phyloP scores from a whole-genome alignment of 2,888 invertebrate genomes.

The Heliconius erato region DNA sequence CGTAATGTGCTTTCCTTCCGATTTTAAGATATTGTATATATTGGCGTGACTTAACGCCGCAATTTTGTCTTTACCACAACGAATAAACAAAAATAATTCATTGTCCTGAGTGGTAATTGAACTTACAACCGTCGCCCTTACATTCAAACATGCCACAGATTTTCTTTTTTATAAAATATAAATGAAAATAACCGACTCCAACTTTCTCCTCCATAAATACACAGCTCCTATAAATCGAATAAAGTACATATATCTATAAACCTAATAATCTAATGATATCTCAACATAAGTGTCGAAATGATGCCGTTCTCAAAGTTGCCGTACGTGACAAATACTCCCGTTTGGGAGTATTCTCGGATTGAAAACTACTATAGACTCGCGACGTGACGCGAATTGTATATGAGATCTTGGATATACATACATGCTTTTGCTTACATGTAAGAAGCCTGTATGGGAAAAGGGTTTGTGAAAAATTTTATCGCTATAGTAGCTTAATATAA shows the following conservation, averaged over 20 bases:
- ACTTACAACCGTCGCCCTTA: neutral
- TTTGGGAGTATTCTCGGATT: constrained; percentile 77
- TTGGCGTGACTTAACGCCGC: too few relatives aligned
- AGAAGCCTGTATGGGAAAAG: constrained; percentile 10
- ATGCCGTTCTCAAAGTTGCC: constrained; percentile 80
- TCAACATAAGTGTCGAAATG: constrained; percentile 64
- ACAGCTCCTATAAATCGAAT: neutral
- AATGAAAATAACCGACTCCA: neutral
- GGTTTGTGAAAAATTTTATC: neutral
- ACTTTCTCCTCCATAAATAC: neutral
- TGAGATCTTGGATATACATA: constrained; percentile 51
- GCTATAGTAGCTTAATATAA: neutral
- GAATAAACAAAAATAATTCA: too few relatives aligned
- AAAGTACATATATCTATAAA: constrained; percentile 12
- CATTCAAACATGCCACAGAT: neutral
- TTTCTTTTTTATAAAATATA: neutral
- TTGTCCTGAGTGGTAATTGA: neutral
- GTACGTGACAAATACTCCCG: constrained; percentile 85
- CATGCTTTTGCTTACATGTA: constrained; percentile 23
- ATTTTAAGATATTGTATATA: too few relatives aligned
- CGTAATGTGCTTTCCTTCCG: too few relatives aligned
- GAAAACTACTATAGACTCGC: constrained; percentile 83
- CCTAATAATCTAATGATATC: constrained; percentile 36
- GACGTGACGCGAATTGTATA: constrained; percentile 79
- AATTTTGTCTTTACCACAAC: too few relatives aligned